Conservation (phyloP, 2,113 vertebrate species). For the Coryphaenoides rupestris region DNA sequence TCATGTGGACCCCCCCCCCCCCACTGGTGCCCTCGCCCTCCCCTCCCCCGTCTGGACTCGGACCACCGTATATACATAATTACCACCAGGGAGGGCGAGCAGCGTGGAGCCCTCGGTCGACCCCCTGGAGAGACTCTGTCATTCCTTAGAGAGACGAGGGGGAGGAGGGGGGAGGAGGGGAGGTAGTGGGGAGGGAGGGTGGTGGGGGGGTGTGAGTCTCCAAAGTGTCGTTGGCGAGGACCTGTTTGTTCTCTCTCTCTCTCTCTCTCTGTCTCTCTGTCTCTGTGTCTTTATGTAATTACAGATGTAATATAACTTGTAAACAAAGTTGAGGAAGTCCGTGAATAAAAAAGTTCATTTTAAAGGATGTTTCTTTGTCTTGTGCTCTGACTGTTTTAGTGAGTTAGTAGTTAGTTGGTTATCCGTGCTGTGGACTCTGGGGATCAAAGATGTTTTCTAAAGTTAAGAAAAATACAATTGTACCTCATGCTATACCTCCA, state of each 20-base stretch:
- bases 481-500: too few relatives aligned
- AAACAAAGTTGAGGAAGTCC: not conserved
- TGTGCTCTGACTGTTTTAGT: too few relatives aligned
- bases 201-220: too few relatives aligned
- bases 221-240: slow-evolving; percentile 4
- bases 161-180: too few relatives aligned
- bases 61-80: slow-evolving; percentile 20
- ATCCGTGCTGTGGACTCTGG: too few relatives aligned
- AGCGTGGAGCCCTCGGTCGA: too few relatives aligned
- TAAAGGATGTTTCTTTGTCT: not conserved
- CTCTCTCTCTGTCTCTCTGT: slow-evolving; percentile 31
- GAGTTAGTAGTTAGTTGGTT: too few relatives aligned
- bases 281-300: slow-evolving; percentile 42
- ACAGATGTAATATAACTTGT: slow-evolving; percentile 21
- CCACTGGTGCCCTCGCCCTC: too few relatives aligned
- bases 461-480: too few relatives aligned
- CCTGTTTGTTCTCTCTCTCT: not conserved
- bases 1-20: not conserved
- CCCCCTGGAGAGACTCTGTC: slow-evolving; percentile 35
- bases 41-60: too few relatives aligned
- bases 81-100: slow-evolving; percentile 31
- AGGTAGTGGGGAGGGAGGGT: too few relatives aligned
- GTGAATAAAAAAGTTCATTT: slow-evolving; percentile 12
- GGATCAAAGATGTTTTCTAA: too few relatives aligned
- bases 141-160: slow-evolving; percentile 40